Conservation (phyloP, 2,888 invertebrate species). For the Euplagia quadripunctaria region DNA sequence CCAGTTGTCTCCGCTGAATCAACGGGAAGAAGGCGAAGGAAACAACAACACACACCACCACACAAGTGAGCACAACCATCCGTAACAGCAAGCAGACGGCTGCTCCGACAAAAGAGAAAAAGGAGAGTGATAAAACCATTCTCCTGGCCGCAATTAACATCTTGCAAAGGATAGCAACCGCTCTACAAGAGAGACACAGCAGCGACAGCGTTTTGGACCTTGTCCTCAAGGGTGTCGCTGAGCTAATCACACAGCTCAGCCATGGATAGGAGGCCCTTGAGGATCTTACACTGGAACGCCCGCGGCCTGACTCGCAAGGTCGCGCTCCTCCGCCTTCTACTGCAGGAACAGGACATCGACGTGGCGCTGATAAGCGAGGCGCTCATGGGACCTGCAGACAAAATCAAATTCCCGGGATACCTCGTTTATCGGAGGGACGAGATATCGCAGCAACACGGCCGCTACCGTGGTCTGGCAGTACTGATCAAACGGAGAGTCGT, state of each 20-base stretch:
- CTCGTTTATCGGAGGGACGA: not conserved
- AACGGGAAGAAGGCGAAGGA: not conserved
- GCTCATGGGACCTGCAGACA: not conserved
- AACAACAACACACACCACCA: not conserved
- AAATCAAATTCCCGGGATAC: not conserved
- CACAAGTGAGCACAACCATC: too few species aligned
- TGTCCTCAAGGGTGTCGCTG: not conserved
- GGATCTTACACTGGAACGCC: not conserved
- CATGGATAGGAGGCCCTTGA: not conserved
- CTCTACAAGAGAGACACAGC: not conserved
- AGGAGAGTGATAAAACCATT: too few species aligned
- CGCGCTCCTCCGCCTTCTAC: not conserved
- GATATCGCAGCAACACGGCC: too few species aligned
- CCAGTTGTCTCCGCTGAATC: not conserved
- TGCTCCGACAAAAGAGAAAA: too few species aligned
- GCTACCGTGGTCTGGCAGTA: not conserved
- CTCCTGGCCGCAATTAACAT: too few species aligned
- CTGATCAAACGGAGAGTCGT: not conserved
- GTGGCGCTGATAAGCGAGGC: conserved; percentile 3
- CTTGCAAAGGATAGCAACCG: too few species aligned
- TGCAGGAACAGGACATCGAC: not conserved
- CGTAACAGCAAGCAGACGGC: too few species aligned
- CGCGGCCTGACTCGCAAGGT: not conserved
- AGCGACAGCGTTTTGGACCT: not conserved
- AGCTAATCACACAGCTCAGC: not conserved